phyloP scores from a whole-genome alignment of 2,888 invertebrate species.

The Podotricha telesiphe region DNA sequence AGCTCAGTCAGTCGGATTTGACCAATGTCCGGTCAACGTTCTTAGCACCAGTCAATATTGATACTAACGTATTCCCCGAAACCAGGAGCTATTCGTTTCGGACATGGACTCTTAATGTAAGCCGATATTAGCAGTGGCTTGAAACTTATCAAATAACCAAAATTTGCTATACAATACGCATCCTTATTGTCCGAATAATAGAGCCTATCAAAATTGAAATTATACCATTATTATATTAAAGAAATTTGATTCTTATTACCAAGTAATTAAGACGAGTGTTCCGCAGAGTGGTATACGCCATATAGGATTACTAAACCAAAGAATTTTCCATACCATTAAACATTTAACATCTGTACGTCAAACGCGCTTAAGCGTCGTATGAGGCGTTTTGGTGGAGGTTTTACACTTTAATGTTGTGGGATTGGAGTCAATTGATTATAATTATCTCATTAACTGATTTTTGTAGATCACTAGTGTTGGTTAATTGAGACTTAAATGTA shows the following conservation, averaged over 20 bases:
- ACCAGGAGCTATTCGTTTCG: conserved; percentile 60
- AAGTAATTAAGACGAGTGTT: conserved; percentile 33
- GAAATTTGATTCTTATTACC: conserved; percentile 39
- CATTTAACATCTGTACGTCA: conserved; percentile 74
- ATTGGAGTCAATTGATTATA: conserved; percentile 20
- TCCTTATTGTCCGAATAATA: conserved; percentile 48
- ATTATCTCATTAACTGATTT: conserved; percentile 21
- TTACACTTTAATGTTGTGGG: conserved; percentile 36
- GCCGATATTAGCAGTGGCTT: conserved; percentile 77
- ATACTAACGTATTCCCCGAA: conserved; percentile 55
- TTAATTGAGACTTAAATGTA: no score
- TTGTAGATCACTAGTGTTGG: not conserved
- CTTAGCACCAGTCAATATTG: conserved; percentile 43
- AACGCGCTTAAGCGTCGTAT: conserved; percentile 59
- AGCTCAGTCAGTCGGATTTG: conserved; percentile 34
- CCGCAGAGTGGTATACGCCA: conserved; percentile 33
- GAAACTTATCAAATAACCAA: conserved; percentile 57
- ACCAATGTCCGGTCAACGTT: conserved; percentile 42
- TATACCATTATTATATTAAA: conserved; percentile 3
- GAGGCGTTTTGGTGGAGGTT: conserved; percentile 56
- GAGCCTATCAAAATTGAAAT: conserved; percentile 27
- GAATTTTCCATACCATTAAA: conserved; percentile 77
- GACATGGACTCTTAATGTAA: conserved; percentile 77
- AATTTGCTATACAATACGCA: conserved; percentile 46
- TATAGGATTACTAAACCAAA: conserved; percentile 74